Base-by-base conservation (phyloP, 2,113 vertebrate species). In the Puffinus mauretanicus region DNA sequence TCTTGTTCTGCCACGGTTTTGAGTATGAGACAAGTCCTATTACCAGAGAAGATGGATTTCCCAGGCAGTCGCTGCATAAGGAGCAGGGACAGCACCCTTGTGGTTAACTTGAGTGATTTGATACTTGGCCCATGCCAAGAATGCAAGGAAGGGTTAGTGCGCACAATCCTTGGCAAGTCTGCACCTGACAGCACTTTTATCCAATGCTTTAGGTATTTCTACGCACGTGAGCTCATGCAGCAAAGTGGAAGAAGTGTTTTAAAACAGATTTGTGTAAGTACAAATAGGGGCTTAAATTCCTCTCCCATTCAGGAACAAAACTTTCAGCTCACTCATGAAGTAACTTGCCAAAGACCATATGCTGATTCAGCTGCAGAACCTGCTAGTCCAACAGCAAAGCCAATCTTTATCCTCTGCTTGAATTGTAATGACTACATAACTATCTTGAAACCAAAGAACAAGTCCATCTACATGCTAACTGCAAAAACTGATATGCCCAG, bases 31-130 rank as follows among this genome's bases (percentile, higher is more conserved):
- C 38, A 84, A 88, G 86, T 64, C 29, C 38, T 66, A 2, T 61
- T 75, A 88, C 22, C 77, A 84, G 36, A 87, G 36, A 67, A 91
- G 73, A 90, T 65, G 49, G 58, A 72, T 91, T 94, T 91, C 81
- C 55, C 54, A 57, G 57, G 47, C 24, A 12, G 30, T 26, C 60
- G 34, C 65, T 91, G 52, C 2, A 0, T 70, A 51, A 81, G 42
- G 22, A 62, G 51, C 29, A 57, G 25, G 49, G 38, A 40, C 77
- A 73, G 55, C 76, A 62, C 65, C 77, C 26, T 29, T 4, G 8
- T 54, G 34, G 77, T 32, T 92, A 86, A 34, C 44, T 42, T 54
- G 34, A 77, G 58, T 62, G 54, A 73, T 88, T 22, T 77, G 75
- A 22, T 49, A 54, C 71, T 72, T 86, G 69, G n/a, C 47, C 38